phyloP scores from a whole-genome alignment of 2,113 vertebrate species.

The Terrapene triunguis region DNA sequence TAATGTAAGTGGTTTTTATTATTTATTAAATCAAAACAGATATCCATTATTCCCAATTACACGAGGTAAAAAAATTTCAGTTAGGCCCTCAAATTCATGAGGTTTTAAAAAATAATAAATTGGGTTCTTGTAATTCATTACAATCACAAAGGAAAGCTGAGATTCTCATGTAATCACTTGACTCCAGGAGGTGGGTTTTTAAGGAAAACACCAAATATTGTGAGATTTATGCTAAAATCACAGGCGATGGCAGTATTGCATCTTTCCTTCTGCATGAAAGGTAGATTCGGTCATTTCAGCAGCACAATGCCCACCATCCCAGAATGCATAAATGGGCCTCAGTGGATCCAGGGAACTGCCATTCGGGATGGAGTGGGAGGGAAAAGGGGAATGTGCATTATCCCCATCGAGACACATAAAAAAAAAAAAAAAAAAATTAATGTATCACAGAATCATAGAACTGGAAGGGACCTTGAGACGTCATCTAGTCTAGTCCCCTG shows the following conservation, averaged over 20 bases:
- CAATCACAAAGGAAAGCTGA: not conserved
- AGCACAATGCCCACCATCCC: not conserved
- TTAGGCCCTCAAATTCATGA: not conserved
- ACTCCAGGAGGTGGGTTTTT: not conserved
- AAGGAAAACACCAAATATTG: not conserved
- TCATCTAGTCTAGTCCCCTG: too few species aligned
- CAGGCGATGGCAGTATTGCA: not conserved
- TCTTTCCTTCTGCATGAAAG: not conserved
- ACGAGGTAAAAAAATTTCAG: not conserved
- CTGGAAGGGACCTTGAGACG: too few species aligned
- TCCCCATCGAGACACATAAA: not conserved
- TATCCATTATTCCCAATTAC: rapidly evolving
- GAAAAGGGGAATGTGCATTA: rapidly evolving
- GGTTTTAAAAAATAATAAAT: not conserved
- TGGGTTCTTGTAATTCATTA: not conserved
- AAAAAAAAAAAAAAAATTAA: not conserved
- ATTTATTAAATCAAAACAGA: slow-evolving; percentile 17
- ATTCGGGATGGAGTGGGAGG: not conserved
- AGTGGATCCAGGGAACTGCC: not conserved
- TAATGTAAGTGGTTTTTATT: not conserved
- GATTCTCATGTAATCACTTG: not conserved
- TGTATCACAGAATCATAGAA: too few species aligned
- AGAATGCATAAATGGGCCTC: rapidly evolving
- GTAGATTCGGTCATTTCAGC: not conserved
- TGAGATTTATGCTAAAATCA: not conserved